Percentiles rank a stretch among this genome's conserved stretches.
Evolutionary conservation across 2,888 invertebrate species (phyloP).

Genomic region (Alentia gelatinosa): DNA sequence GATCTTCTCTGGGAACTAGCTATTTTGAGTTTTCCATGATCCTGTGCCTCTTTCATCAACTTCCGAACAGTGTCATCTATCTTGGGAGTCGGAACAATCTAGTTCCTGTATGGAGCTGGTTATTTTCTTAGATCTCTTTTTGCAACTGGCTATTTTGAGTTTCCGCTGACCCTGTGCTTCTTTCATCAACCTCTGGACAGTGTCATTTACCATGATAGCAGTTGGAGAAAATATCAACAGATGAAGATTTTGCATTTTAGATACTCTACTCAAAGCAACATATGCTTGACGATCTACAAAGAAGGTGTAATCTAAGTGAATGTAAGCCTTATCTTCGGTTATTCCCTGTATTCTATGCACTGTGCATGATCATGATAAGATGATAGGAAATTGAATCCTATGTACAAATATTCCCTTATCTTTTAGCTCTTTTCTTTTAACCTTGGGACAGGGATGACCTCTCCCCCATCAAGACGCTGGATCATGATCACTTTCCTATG

Average conservation of each 20-base stretch:
- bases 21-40: too few relatives aligned
- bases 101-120: not conserved
- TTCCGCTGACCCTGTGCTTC: not conserved
- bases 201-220: not conserved
- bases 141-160: not conserved
- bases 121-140: not conserved
- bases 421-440: not conserved
- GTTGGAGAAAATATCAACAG: not conserved
- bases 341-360: slow-evolving; percentile 20
- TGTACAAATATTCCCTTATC: not conserved
- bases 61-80: too few relatives aligned
- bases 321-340: not conserved
- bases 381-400: slow-evolving; percentile 27
- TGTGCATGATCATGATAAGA: not conserved
- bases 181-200: not conserved
- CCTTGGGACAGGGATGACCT: not conserved
- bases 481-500: not conserved
- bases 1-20: too few relatives aligned
- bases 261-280: not conserved
- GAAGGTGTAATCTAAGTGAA: not conserved
- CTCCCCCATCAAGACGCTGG: not conserved
- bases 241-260: not conserved
- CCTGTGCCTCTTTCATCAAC: too few relatives aligned
- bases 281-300: not conserved
- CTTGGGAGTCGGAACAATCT: not conserved